phyloP scores from a whole-genome alignment of 2,888 invertebrate genomes.

The Diplolepis rosae region DNA sequence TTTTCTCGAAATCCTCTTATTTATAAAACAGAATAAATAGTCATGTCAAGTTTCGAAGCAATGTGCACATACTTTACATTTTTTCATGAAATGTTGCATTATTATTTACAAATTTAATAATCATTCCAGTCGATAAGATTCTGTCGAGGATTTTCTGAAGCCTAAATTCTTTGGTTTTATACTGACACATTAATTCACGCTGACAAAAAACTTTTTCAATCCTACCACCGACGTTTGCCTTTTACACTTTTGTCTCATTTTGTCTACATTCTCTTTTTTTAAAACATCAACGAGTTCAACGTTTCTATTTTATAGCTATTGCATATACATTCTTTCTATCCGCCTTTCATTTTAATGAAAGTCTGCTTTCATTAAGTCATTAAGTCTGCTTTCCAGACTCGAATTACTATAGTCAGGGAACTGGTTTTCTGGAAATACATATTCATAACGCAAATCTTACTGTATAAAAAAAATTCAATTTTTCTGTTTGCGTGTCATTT shows the following conservation, averaged over 20 bases:
- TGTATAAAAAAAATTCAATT: conserved; percentile 26
- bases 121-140: not conserved
- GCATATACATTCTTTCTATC: conserved; percentile 38
- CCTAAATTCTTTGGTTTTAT: not conserved
- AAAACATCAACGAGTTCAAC: conserved; percentile 28
- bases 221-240: not conserved
- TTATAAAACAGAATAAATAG: not conserved
- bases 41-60: not conserved
- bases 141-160: not conserved
- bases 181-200: conserved; percentile 3
- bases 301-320: conserved; percentile 30
- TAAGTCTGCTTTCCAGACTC: conserved; percentile 26
- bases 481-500: conserved; percentile 9
- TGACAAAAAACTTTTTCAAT: conserved; percentile 19
- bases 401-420: conserved; percentile 23
- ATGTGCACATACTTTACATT: not conserved
- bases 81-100: not conserved
- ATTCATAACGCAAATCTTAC: conserved; percentile 28
- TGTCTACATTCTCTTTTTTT: conserved; percentile 11
- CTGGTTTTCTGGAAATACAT: conserved; percentile 25
- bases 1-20: not conserved
- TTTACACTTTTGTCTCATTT: not conserved
- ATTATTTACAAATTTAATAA: not conserved
- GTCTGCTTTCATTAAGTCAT: too few relatives aligned
- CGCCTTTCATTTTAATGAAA: conserved; percentile 26